phyloP scores from a whole-genome alignment of 1,140 invertebrate genomes.

The Helicorthomorpha holstii region DNA sequence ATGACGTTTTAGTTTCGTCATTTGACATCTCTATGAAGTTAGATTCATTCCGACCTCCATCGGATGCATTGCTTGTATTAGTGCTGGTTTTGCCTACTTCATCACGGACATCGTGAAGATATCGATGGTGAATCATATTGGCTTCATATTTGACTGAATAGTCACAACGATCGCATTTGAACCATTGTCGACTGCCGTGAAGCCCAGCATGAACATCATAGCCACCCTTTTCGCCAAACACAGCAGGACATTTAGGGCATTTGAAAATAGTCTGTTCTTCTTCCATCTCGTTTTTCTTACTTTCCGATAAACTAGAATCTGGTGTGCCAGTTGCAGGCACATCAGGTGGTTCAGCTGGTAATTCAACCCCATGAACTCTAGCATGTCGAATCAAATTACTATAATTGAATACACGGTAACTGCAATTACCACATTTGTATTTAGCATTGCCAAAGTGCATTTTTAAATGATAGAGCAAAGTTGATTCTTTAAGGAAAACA shows the following conservation, averaged over 20 bases:
- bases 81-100: neutral
- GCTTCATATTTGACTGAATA: conserved; percentile 74
- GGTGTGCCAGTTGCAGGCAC: conserved; percentile 5
- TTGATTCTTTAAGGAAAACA: conserved; percentile 45
- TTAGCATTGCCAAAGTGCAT: conserved; percentile 47
- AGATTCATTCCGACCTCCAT: neutral
- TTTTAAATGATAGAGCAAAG: conserved; percentile 51
- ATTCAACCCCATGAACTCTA: conserved; percentile 33
- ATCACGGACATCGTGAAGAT: conserved; percentile 36
- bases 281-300: neutral
- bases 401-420: conserved; percentile 58
- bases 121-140: conserved; percentile 59
- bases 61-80: neutral
- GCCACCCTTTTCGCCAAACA: conserved; percentile 68
- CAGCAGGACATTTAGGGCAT: conserved; percentile 69
- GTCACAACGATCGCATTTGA: conserved; percentile 67
- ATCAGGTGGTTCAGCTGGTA: conserved; percentile 8
- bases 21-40: neutral
- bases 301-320: neutral
- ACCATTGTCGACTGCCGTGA: conserved; percentile 65
- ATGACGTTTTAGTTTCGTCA: neutral
- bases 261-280: neutral
- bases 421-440: conserved; percentile 61
- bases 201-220: conserved; percentile 64
- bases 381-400: conserved; percentile 59